Percentiles rank a stretch among this genome's conserved stretches.
These are phyloP conservation scores for Deroplatys truncata DNA, from an alignment of 2,888 invertebrate genomes.

Conservation along the genomic window DNA sequence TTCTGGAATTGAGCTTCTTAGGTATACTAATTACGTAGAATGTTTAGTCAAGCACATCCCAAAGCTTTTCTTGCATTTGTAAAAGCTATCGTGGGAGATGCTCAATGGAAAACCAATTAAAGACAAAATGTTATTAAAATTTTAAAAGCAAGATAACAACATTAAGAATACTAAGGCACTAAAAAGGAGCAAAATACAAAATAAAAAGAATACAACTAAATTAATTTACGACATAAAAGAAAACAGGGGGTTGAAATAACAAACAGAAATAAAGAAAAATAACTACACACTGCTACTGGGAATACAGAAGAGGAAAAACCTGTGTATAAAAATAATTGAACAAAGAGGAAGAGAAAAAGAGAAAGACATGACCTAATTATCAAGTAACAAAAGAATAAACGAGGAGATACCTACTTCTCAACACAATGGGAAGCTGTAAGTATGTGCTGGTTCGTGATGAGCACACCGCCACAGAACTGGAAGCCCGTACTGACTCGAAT, in stretches of 20 bases:
- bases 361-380: neutral
- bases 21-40: too few species aligned
- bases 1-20: too few species aligned
- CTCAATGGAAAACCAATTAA: too few species aligned
- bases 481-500: constrained; percentile 53
- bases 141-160: too few species aligned
- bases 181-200: too few species aligned
- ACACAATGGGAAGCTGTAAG: constrained; percentile 75
- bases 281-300: neutral
- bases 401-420: constrained; percentile 47
- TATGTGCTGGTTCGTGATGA: constrained; percentile 74
- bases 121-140: too few species aligned
- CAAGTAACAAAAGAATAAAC: neutral
- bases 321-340: neutral
- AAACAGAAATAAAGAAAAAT: neutral
- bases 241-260: neutral
- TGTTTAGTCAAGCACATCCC: too few species aligned
- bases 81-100: too few species aligned
- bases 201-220: neutral
- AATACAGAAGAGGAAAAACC: neutral
- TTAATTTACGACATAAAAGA: neutral
- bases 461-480: constrained; percentile 74
- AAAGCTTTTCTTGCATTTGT: too few species aligned
- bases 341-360: neutral
- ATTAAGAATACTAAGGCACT: too few species aligned